Conservation (phyloP, 2,797 vertebrate genomes). For the Alectoris magna region DNA sequence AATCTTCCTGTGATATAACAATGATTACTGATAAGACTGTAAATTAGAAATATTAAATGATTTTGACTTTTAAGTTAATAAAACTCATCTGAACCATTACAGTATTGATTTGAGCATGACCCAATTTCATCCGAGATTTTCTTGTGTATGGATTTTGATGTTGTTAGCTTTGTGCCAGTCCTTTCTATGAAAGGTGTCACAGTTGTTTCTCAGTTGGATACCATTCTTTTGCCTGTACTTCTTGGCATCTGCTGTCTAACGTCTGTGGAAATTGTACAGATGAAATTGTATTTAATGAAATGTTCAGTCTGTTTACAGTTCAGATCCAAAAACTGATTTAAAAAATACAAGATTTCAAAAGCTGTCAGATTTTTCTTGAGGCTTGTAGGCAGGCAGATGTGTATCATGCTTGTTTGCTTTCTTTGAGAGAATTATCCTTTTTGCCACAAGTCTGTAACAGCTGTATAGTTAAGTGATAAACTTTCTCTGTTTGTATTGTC, state of each 20-base stretch:
- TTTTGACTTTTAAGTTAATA: slow-evolving; percentile 1
- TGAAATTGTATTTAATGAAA: neutral
- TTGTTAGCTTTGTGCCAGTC: neutral
- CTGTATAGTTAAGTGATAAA: neutral
- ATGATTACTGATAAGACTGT: neutral
- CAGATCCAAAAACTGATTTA: neutral
- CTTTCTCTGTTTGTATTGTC: neutral
- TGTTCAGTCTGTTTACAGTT: neutral
- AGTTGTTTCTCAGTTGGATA: neutral
- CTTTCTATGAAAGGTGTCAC: neutral
- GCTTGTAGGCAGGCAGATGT: neutral
- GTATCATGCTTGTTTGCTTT: neutral
- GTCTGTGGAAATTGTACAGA: neutral
- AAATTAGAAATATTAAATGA: neutral
- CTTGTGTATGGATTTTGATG: neutral
- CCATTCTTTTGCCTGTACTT: neutral
- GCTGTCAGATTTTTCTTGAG: neutral
- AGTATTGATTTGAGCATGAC: neutral
- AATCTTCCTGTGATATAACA: neutral
- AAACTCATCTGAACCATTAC: neutral
- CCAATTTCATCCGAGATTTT: slow-evolving; percentile 2
- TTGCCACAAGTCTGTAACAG: neutral
- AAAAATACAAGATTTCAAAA: neutral
- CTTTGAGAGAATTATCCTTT: neutral
- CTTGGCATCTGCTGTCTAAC: neutral